Evolutionary conservation across 2,888 invertebrate genomes (phyloP), one percentile per base, ranked within the genome.

Genomic region (Drosophila macrospina): DNA sequence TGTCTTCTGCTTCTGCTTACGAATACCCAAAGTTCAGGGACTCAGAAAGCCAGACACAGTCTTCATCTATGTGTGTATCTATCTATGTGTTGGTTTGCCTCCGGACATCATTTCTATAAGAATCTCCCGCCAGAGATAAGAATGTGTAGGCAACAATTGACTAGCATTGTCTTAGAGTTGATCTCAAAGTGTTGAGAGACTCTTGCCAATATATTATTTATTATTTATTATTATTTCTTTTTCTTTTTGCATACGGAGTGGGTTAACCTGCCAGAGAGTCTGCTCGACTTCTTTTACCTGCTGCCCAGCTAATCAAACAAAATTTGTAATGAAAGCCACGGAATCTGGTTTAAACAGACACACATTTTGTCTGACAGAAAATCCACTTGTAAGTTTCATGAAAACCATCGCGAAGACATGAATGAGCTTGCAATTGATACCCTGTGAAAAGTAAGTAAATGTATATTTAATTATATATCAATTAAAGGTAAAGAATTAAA

Each of bases 281-380:
- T 37, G 32, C 28, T 34, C 13, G 55, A 39, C 55, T 39, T 42
- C 34, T 32, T 13, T 30, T n/a, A 24, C 54, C 55, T 63, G 44
- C 45, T 47, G 48, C 28, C 8, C 61, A 48, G 67, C 61, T 78
- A 78, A 74, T 78, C 78, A 74, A 67, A 62, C 41, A 16, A 59
- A 78, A 78, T 74, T 50, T 52, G 55, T 67, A 78, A 74, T 74
- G 78, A 74, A 74, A 57, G 67, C 54, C 44, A 37, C 61, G 41
- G 61, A 73, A 74, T 52, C 74, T 74, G 74, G 74, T 74, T 74
- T 74, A 50, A 15, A 42, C 59, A 59, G 51, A 54, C 52, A 34
- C 32, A 59, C 52, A 65, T 50, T 51, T 32, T 10, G 37, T 28
- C 51, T 52, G 73, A 37, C 60, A 26, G 55, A 56, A 56, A 78